These are phyloP conservation scores for Psammodynastes pulverulentus DNA, from an alignment of 2,113 vertebrate genomes.

Conservation along the genomic window DNA sequence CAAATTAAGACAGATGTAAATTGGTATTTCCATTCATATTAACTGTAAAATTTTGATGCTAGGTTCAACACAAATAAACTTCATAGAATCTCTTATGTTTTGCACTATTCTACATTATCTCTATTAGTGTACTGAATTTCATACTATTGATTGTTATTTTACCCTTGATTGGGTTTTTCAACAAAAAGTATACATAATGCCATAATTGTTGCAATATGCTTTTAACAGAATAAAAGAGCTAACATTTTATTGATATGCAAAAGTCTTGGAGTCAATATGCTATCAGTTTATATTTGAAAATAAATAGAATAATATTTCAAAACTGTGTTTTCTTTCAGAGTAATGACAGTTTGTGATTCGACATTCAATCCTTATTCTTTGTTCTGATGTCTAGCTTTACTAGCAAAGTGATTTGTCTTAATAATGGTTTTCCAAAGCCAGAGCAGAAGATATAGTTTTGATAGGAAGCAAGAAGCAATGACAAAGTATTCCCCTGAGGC, in stretches of 20 bases:
- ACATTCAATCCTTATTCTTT: background rate
- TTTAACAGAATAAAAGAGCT: background rate
- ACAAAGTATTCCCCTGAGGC: background rate
- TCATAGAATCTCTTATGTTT: background rate
- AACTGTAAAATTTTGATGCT: background rate
- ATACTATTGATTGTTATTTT: background rate
- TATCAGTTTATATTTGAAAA: background rate
- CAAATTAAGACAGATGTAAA: background rate
- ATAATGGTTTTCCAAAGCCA: background rate
- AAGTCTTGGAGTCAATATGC: background rate
- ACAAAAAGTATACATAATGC: background rate
- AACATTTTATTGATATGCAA: background rate
- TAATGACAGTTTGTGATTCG: background rate
- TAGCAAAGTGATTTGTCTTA: background rate
- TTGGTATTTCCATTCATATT: background rate
- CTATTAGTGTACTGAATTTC: background rate
- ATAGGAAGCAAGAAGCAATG: constrained; percentile 1
- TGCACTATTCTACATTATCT: background rate
- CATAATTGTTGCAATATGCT: background rate
- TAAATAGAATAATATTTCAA: background rate
- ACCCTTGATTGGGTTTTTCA: background rate
- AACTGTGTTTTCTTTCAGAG: background rate
- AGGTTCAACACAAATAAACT: background rate
- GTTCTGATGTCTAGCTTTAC: constrained; percentile 4
- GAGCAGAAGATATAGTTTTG: constrained; percentile 3